phyloP scores from a whole-genome alignment of 2,113 vertebrate genomes.

The Chloroceryle aenea region DNA sequence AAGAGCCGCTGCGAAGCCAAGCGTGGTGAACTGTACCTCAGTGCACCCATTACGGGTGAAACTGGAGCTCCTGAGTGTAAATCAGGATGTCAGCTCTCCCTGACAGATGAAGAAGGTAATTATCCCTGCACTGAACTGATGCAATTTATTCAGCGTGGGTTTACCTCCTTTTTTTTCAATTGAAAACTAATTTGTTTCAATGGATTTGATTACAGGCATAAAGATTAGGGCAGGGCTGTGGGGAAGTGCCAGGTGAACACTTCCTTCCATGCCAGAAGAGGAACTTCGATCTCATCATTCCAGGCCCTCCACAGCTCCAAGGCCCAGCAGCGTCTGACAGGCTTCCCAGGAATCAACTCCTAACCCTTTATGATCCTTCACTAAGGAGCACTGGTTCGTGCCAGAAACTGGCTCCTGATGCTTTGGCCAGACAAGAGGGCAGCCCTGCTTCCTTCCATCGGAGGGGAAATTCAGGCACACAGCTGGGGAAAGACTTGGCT shows the following conservation, averaged over 20 bases:
- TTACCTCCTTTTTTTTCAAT: background rate
- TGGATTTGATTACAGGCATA: background rate
- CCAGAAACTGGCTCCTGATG: background rate
- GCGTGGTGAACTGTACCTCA: background rate
- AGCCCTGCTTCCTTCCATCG: background rate
- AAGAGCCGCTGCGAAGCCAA: background rate
- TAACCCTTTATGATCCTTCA: background rate
- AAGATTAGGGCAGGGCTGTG: background rate
- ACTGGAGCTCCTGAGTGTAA: background rate
- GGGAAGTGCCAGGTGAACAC: background rate
- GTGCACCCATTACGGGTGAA: background rate
- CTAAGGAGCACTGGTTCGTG: rapidly evolving
- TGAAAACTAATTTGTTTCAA: background rate
- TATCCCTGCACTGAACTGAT: background rate
- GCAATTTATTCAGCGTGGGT: background rate
- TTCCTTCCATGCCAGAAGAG: background rate
- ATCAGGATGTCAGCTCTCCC: background rate
- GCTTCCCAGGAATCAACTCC: background rate
- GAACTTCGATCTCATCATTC: rapidly evolving
- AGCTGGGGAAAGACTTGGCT: background rate
- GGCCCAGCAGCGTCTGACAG: background rate
- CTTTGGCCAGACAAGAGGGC: background rate
- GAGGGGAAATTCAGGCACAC: background rate
- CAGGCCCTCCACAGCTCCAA: background rate
- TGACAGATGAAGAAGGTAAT: background rate